A percentile compares a stretch with the other conserved stretches of the same genome.
These are phyloP conservation scores for Polyploca ridens DNA, from an alignment of 2,888 invertebrate species.

Conservation along the genomic window DNA sequence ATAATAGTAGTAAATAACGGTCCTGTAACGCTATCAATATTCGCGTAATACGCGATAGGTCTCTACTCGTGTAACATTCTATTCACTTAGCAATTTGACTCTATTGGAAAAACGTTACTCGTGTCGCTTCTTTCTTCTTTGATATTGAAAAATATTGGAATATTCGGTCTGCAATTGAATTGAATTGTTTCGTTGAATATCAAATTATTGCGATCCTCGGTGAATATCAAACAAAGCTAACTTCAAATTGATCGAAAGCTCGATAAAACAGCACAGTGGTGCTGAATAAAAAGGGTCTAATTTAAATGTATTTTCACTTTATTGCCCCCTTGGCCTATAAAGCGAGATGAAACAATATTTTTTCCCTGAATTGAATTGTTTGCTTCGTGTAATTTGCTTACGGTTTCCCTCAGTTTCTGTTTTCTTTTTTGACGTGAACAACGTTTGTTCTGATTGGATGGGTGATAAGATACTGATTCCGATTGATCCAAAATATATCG, in stretches of 20 bases:
- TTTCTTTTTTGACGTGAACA: conserved; percentile 1
- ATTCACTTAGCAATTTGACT: neutral
- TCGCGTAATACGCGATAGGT: neutral
- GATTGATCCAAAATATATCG: neutral
- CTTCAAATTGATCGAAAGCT: conserved; percentile 30
- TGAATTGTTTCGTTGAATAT: conserved; percentile 25
- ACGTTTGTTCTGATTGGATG: neutral
- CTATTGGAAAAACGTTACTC: neutral
- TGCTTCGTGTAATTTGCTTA: conserved; percentile 11
- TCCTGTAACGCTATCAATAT: too few relatives aligned
- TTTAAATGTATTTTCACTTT: conserved; percentile 31
- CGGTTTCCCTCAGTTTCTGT: neutral
- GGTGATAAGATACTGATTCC: neutral
- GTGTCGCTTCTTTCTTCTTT: neutral
- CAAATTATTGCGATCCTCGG: conserved; percentile 26
- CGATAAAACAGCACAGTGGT: conserved; percentile 20
- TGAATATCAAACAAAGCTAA: conserved; percentile 26
- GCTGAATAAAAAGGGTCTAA: conserved; percentile 35
- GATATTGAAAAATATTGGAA: conserved; percentile 12
- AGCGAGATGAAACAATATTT: conserved; percentile 14
- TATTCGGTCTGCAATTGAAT: neutral
- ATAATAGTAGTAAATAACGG: too few relatives aligned
- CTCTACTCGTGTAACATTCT: neutral
- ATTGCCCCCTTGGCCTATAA: neutral
- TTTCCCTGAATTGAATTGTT: conserved; percentile 8